Evolutionary conservation across 1,140 invertebrate genomes (phyloP).

Genomic region (Drosophila mauritiana): DNA sequence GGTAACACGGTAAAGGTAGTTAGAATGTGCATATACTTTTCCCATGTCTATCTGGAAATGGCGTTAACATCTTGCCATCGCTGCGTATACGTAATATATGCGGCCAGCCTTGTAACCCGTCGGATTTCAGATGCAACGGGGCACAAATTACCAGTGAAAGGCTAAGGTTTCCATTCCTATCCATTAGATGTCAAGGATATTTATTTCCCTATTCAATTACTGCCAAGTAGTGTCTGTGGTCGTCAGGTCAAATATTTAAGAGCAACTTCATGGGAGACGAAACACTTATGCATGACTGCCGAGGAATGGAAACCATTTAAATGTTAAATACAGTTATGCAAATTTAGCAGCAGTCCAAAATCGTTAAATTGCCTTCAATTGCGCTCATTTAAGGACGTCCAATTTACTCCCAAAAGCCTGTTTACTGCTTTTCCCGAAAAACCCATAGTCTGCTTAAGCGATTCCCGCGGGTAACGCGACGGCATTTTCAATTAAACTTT

Average conservation of each 20-base stretch:
- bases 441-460: conserved; percentile 3
- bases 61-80: conserved; percentile 23
- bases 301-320: conserved; percentile 67
- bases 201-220: neutral
- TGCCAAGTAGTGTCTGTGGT: neutral
- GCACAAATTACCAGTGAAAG: neutral
- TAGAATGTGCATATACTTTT: conserved; percentile 22
- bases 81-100: conserved; percentile 30
- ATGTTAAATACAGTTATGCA: conserved; percentile 81
- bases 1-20: conserved; percentile 19
- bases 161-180: neutral
- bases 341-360: conserved; percentile 61
- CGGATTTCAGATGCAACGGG: neutral
- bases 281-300: conserved; percentile 54
- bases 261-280: conserved; percentile 1
- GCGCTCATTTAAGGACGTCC: conserved; percentile 66
- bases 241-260: conserved; percentile 5
- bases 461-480: conserved; percentile 27
- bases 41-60: conserved; percentile 17
- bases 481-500: conserved; percentile 77
- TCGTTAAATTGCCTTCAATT: conserved; percentile 76
- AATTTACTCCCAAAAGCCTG: conserved; percentile 35
- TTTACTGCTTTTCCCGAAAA: conserved; percentile 8
- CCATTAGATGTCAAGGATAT: conserved; percentile 6
- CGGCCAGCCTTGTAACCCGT: conserved; percentile 13